Evolutionary conservation across 2,113 vertebrate genomes (phyloP), one percentile per base, ranked within the genome.

Genomic region (Melanocharis versteri): DNA sequence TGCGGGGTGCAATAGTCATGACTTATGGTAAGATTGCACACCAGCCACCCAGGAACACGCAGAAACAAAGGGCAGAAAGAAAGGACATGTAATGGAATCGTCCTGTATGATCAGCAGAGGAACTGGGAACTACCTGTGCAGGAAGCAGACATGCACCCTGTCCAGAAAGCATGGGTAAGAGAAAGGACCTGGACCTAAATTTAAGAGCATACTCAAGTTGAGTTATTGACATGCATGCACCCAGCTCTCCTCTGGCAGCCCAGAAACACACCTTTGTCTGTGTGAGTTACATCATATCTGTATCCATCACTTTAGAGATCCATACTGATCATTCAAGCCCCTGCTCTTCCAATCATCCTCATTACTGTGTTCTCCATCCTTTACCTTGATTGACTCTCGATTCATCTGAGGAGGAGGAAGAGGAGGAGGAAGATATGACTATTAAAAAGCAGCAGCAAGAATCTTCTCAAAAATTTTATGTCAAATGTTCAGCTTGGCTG

Each of bases 21-120:
- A 44, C 1, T 4, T 35, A 39, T 26, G 27, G 40, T 30, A 42
- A 44, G 30, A 23, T 35, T 30, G n/a, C 82, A 33, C 0, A 0
- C 9, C 58, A 65, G 64, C 27, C 35, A 45, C 15, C 4, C 22
- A 73, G 18, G 17, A 61, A 3, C 39, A 66, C n/a, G 22, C 1
- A 84, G 68, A 39, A 71, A 60, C 22, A 79, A 51, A 70, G 15
- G 18, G 27, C 23, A 58, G 16, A 35, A 78, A 31, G 35, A 58
- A 91, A 50, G 26, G 40, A 48, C 5, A 0, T 18, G 21, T 40
- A 51, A 33, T 9, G 0, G 28, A 65, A 17, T 60, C 16, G 7
- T 60, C 35, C 24, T 68, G 15, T n/a, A 33, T 5, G 48, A 51
- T 28, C 57, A 68, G 44, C 0, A 0, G 23, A 88, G 19, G 17